Evolutionary conservation across 64 coral and sea anemone genomes (phyloP).

Genomic region (Actinia equina): DNA sequence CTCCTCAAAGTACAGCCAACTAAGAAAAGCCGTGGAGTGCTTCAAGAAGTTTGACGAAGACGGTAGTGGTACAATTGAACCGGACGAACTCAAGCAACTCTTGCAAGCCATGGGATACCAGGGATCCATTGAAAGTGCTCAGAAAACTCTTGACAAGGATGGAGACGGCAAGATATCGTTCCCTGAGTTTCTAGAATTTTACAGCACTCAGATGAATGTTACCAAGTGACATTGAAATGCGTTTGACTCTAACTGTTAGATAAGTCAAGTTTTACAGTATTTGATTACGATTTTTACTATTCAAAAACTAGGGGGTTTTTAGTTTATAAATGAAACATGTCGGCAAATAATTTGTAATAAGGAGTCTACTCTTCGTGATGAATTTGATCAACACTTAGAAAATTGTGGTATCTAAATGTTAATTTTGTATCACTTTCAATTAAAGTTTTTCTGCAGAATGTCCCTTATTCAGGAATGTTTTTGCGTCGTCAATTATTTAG

Average conservation of each 20-base stretch:
- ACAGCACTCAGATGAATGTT: neutral
- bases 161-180: conserved; percentile 86
- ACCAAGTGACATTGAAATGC: neutral
- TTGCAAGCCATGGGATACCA: conserved; percentile 23
- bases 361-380: neutral
- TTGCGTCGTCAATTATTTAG: neutral
- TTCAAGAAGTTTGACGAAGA: conserved; percentile 86
- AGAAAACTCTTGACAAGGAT: conserved; percentile 51
- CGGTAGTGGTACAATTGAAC: conserved; percentile 69
- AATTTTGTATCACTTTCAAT: neutral
- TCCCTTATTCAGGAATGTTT: neutral
- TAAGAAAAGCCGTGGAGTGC: conserved; percentile 61
- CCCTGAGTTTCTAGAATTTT: conserved; percentile 55
- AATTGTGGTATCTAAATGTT: neutral
- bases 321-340: neutral
- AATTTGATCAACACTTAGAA: neutral
- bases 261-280: neutral
- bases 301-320: neutral
- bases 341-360: neutral
- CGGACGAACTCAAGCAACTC: conserved; percentile 56
- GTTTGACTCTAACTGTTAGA: neutral
- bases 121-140: conserved; percentile 23
- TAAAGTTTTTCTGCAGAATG: neutral
- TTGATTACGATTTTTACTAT: neutral
- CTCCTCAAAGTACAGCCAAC: conserved; percentile 23